A percentile compares a stretch with the other conserved stretches of the same genome.
phyloP scores from a whole-genome alignment of 1,140 invertebrate species.

The Tetramorium parvispinum region DNA sequence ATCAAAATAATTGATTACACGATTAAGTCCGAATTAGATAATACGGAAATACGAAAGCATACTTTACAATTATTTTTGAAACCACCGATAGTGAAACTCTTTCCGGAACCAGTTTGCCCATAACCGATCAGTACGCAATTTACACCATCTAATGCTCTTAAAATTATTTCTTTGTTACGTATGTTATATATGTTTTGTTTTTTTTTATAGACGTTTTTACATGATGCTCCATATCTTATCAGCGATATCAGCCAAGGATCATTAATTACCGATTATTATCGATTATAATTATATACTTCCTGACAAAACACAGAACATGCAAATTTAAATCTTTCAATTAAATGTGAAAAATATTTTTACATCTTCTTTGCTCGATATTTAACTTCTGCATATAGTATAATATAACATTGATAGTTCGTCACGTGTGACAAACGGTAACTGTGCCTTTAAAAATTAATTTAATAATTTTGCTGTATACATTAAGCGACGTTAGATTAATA shows the following conservation, averaged over 20 bases:
- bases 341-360: not conserved
- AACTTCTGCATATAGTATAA: not conserved
- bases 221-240: not conserved
- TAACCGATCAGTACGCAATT: conserved; percentile 65
- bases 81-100: conserved; percentile 68
- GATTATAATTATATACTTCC: not conserved
- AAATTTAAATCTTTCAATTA: not conserved
- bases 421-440: not conserved
- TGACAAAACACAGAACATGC: not conserved
- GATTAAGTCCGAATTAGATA: not conserved
- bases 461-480: not conserved
- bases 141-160: conserved; percentile 67
- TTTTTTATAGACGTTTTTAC: not conserved
- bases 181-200: not conserved
- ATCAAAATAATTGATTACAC: conserved; percentile 17
- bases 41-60: not conserved
- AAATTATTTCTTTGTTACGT: conserved; percentile 29
- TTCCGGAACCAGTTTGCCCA: conserved; percentile 71
- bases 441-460: conserved; percentile 1
- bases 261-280: not conserved
- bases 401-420: not conserved
- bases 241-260: not conserved
- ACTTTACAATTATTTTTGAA: conserved; percentile 68
- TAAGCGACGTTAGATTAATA: not conserved
- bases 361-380: not conserved